These are phyloP conservation scores for Chrysina gloriosa DNA, from an alignment of 2,888 invertebrate species.

Conservation along the genomic window DNA sequence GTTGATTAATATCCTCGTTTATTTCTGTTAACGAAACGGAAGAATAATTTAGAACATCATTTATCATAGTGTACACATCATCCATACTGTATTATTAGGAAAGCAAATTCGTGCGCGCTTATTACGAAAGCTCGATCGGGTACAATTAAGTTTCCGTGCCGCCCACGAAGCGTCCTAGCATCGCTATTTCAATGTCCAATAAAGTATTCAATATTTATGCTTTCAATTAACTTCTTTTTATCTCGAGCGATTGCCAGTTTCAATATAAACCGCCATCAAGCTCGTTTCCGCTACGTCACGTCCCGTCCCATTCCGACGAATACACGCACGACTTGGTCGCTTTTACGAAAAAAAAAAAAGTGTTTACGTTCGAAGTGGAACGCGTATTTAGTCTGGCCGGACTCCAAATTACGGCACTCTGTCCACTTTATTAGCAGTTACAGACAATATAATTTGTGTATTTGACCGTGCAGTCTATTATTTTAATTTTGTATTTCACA, in stretches of 20 bases:
- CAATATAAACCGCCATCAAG: background rate
- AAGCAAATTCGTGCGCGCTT: too few species aligned
- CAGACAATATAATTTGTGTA: conserved; percentile 39
- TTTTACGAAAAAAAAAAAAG: conserved; percentile 11
- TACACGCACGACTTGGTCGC: background rate
- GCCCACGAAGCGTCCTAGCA: background rate
- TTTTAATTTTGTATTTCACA: conserved; percentile 35
- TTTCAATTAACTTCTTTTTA: background rate
- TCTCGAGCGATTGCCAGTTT: background rate
- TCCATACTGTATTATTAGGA: too few species aligned
- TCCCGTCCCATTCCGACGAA: background rate
- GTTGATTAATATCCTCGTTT: too few species aligned
- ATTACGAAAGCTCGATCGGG: background rate
- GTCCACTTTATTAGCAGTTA: conserved; percentile 38
- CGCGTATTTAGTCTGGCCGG: conserved; percentile 31
- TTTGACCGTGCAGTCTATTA: conserved; percentile 20
- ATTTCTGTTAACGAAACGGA: too few species aligned
- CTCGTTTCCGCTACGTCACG: background rate
- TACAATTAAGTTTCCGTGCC: background rate
- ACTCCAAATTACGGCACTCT: conserved; percentile 36
- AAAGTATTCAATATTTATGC: background rate
- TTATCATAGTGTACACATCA: too few species aligned
- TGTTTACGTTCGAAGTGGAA: conserved; percentile 8
- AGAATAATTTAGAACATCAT: too few species aligned
- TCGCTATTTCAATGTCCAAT: background rate